Evolutionary conservation across 2,113 vertebrate species (phyloP).

Genomic region (Centrocercus urophasianus): DNA sequence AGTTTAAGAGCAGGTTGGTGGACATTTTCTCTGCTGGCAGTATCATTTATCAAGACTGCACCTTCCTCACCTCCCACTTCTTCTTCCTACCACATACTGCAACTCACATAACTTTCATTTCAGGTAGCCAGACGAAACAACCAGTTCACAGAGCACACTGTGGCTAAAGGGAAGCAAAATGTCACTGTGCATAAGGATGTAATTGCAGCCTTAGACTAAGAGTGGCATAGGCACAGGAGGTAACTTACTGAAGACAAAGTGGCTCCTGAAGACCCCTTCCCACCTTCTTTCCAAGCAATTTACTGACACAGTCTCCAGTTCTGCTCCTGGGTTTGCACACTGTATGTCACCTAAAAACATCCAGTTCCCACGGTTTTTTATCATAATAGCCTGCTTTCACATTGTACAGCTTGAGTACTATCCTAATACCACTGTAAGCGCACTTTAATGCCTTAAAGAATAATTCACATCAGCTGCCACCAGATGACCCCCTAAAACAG

Average conservation of each 20-base stretch:
- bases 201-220: neutral
- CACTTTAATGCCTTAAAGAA: neutral
- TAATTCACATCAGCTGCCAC: neutral
- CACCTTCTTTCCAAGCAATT: neutral
- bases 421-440: neutral
- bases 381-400: neutral
- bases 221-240: neutral
- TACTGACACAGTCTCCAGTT: neutral
- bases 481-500: neutral
- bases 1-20: neutral
- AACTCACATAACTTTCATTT: neutral
- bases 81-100: neutral
- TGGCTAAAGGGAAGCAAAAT: neutral
- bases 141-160: neutral
- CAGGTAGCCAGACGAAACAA: neutral
- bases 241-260: accelerated
- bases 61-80: neutral
- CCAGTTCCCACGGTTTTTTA: neutral
- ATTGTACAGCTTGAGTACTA: neutral
- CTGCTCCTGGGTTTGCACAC: neutral
- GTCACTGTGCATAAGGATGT: neutral
- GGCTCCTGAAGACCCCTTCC: neutral
- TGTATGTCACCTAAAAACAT: neutral
- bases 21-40: neutral
- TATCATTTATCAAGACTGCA: neutral